Evolutionary conservation across 2,888 invertebrate genomes (phyloP), one percentile per base, ranked within the genome.

Genomic region (Tetranychus piercei): DNA sequence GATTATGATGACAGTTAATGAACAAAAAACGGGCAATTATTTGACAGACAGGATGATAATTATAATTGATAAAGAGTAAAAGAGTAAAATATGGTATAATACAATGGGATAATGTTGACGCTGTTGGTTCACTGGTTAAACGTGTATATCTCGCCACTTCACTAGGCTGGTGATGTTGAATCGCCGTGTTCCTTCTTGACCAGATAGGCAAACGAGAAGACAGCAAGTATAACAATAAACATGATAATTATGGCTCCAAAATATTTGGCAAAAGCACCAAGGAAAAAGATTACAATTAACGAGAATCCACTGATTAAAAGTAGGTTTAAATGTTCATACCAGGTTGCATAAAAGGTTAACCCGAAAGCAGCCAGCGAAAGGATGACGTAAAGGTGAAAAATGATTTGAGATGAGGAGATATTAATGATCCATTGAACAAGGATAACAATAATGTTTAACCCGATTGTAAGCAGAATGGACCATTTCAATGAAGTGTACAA

Each of bases 231-330:
- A 23, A 69, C 69, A 11, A 69, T 69, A 22, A 69, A 69, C 69
- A 69, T 69, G 4, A 69, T 23, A 22, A 69, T 69, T 20, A 69
- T 69, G 11, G 69, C 69, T 23, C 69, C 69, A 69, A 69, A 69
- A 22, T 69, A 69, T 69, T 23, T 20, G 9, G 69, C 69, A 69
- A 69, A 69, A 6, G 22, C 69, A 69, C 69, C 69, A 18, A 69
- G 20, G 34, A 69, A 69, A 23, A 69, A 69, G 4, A 69, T 9
- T 20, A 69, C 69, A 69, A 69, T 23, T 23, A 69, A 23, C 11
- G 69, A 18, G 20, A 69, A 69, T 69, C 69, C 69, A 23, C 69
- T 69, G 22, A 69, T 22, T 23, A 69, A 11, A 20, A 69, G n/a
- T 5, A 69, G 69, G 20, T 69, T 69, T 11, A 69, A 22, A 69